Evolutionary conservation across 2,888 invertebrate species (phyloP).

Genomic region (Perizoma affinitatum): DNA sequence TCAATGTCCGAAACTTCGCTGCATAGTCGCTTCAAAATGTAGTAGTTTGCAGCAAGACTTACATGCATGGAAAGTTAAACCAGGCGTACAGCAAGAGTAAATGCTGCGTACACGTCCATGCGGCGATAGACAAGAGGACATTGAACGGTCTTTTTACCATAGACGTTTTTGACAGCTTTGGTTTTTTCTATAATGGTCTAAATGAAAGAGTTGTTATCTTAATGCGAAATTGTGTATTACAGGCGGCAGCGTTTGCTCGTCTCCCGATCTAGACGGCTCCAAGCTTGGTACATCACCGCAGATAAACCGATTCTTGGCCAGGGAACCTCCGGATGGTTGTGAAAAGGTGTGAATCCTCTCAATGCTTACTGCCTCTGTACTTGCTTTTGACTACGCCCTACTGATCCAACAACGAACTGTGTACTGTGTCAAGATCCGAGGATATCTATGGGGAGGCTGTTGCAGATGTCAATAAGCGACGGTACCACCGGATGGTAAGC

Average conservation of each 20-base stretch:
- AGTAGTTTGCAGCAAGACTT: neutral
- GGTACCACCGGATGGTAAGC: too few relatives aligned
- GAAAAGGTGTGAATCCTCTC: slow-evolving; percentile 87
- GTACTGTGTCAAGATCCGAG: too few relatives aligned
- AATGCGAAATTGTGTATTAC: slow-evolving; percentile 45
- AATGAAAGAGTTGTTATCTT: neutral
- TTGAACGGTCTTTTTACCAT: neutral
- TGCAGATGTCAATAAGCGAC: too few relatives aligned
- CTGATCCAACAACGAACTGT: too few relatives aligned
- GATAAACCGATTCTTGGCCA: slow-evolving; percentile 92
- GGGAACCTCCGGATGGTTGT: slow-evolving; percentile 96
- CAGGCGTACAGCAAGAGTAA: too few relatives aligned
- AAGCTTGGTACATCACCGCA: slow-evolving; percentile 92
- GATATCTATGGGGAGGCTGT: too few relatives aligned
- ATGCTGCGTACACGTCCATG: too few relatives aligned
- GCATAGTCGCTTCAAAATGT: slow-evolving; percentile 1
- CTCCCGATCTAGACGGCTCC: slow-evolving; percentile 89
- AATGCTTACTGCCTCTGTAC: too few relatives aligned
- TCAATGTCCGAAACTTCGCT: neutral
- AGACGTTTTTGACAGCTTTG: slow-evolving; percentile 1
- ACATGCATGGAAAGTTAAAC: too few relatives aligned
- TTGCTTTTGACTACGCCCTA: neutral
- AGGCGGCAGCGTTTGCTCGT: slow-evolving; percentile 91
- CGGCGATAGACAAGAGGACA: neutral
- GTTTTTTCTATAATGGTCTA: neutral